These are phyloP conservation scores for Petrophora chlorosata DNA, from an alignment of 2,888 invertebrate genomes.

Conservation along the genomic window DNA sequence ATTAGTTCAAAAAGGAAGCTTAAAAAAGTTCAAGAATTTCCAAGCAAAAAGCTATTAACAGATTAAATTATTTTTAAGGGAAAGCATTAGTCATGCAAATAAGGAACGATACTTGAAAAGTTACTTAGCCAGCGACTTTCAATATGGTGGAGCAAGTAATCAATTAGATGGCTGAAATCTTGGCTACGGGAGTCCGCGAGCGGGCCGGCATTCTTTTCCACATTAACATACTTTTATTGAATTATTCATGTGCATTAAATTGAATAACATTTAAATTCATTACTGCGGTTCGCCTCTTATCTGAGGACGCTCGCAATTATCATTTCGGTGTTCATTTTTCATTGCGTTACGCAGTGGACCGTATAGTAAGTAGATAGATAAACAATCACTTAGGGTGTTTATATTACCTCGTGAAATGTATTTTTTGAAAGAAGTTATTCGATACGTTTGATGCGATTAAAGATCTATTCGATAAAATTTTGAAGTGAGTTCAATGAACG, in stretches of 20 bases:
- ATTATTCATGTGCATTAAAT: slow-evolving; percentile 80
- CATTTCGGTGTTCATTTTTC: slow-evolving; percentile 43
- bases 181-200: slow-evolving; percentile 47
- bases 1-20: not conserved
- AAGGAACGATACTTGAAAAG: slow-evolving; percentile 11
- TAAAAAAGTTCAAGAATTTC: not conserved
- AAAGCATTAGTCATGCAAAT: slow-evolving; percentile 14
- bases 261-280: slow-evolving; percentile 79
- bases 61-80: slow-evolving; percentile 5
- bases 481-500: no score
- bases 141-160: slow-evolving; percentile 56
- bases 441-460: no score
- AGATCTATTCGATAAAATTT: no score
- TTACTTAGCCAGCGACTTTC: slow-evolving; percentile 26
- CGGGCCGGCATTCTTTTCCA: slow-evolving; percentile 67
- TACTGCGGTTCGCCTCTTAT: slow-evolving; percentile 52
- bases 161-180: slow-evolving; percentile 66
- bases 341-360: slow-evolving; percentile 10
- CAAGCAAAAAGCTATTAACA: slow-evolving; percentile 5
- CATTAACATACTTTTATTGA: slow-evolving; percentile 72
- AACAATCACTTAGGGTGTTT: not conserved
- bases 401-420: no score
- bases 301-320: slow-evolving; percentile 40
- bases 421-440: no score
- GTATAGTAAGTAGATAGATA: not conserved